Evolutionary conservation across 2,797 vertebrate species (phyloP), one percentile per base, ranked within the genome.

Genomic region (Micromesistius poutassou): DNA sequence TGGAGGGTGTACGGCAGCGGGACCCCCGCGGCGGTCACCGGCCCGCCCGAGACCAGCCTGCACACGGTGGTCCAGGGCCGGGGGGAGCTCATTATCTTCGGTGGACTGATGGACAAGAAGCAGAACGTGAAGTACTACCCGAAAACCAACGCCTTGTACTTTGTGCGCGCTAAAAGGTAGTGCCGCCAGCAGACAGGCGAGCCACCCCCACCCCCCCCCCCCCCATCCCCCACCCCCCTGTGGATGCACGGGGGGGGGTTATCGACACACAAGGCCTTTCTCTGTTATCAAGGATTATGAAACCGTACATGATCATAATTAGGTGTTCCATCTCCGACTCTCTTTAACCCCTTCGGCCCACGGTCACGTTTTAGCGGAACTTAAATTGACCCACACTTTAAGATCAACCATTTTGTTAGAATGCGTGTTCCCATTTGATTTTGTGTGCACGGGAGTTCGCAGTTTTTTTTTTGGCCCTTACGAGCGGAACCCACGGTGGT

Each of bases 131-230:
- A 99, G 91, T 99, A 99, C 89, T 99, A 99, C 90, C 98, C 98
- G 84, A 99, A 99, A 95, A 99, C 97, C 82, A 99, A 99, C 77
- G 98, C 98, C 95, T 97, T 99, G 98, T 99, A 99, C 94, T 99
- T 99, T 88, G 98, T 99, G 78, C 95, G 97, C 40, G 98, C 98
- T 71, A 99, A 99, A 90, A 99, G 98, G 97, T 99, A 96, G 96
- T 97, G 92, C 73, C 74, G 82, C 90, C 89, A 72, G 78, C 35
- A 55, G 80, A 83, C 50, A 19, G 77, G 89, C 1, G 66, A 76
- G 83, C 42, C 62, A 46, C 72, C 85, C 79, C 85, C 16, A n/a
- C n/a, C n/a, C n/a, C n/a, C 35, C 35, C 6, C 38, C 38, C 8
- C 10, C 38, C 12, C 38, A 40, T 2, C 50, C 33, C 33, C 33